phyloP scores from a whole-genome alignment of 2,797 vertebrate genomes.

The Anableps anableps region DNA sequence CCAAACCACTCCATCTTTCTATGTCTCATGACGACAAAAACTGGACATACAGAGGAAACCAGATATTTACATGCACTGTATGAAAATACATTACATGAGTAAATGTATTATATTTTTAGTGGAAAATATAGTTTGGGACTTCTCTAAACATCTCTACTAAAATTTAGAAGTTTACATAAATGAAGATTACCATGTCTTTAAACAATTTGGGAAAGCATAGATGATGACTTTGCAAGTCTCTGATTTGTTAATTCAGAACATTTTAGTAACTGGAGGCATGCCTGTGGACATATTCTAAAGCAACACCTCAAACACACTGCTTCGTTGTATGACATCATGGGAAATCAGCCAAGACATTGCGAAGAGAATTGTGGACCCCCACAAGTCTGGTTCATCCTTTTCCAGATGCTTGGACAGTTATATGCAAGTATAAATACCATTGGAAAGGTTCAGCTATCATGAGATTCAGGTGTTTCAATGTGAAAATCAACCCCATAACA shows the following conservation, averaged over 20 bases:
- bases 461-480: too few relatives aligned
- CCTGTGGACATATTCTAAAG: not conserved
- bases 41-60: not conserved
- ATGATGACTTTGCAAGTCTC: not conserved
- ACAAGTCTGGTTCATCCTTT: too few relatives aligned
- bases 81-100: not conserved
- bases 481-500: too few relatives aligned
- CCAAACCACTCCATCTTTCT: constrained; percentile 6
- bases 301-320: too few relatives aligned
- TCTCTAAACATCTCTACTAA: too few relatives aligned
- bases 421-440: too few relatives aligned
- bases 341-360: too few relatives aligned
- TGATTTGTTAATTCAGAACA: not conserved
- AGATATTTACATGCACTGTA: not conserved
- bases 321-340: too few relatives aligned
- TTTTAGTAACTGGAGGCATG: not conserved
- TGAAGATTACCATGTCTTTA: not conserved
- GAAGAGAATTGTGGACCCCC: too few relatives aligned
- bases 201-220: not conserved
- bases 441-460: too few relatives aligned
- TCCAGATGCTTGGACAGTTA: too few relatives aligned
- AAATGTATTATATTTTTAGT: not conserved
- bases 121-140: too few relatives aligned
- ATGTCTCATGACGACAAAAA: constrained; percentile 12
- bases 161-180: not conserved